Base-by-base conservation (phyloP, 2,113 vertebrate genomes). In the Leucosticte australis region DNA sequence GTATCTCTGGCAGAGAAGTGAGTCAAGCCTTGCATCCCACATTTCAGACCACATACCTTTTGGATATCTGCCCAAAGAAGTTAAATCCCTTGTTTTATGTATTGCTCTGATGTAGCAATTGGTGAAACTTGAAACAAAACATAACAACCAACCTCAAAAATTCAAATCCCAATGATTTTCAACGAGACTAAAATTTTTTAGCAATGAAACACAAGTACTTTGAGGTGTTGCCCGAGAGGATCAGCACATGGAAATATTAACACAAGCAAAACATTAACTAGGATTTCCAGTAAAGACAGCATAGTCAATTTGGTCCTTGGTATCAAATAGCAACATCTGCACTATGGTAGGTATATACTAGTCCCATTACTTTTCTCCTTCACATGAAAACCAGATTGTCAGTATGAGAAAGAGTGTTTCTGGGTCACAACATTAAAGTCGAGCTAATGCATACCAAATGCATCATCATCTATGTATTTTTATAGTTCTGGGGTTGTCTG, bases 271-370 rank as follows among this genome's bases (percentile, higher is more conserved):
- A 86, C 50, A 80, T 86, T 62, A 92, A 76, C 50, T 65, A 83
- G 71, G 83, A 86, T 92, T 95, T 96, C 91, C 96, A 92, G 80
- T 74, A 89, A 92, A 83, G 83, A 44, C 53, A 80, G 42, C 50
- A 27, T 4, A 74, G 46, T 77, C 0, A 0, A 11, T 87, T 86
- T 71, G 65, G 31, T 49, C 75, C 56, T 64, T 75, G 24, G 44
- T 89, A 71, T 89, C 74, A 91, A 82, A 95, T 39, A 71, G 87
- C 62, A 95, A 89, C 57, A 75, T 82, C 65, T 95, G 78, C 74
- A 56, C 52, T 67, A 52, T 6, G 5, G 47, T 81, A 87, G 49
- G 47, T 37, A 47, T 60, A 41, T 41, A 39, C 33, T 28, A 71
- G 18, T 6, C 30, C 33, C 30, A 26, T 37, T 56, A 55, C 52